Base-by-base conservation (phyloP, 1,140 invertebrate species). In the Drosophila bifasciata region DNA sequence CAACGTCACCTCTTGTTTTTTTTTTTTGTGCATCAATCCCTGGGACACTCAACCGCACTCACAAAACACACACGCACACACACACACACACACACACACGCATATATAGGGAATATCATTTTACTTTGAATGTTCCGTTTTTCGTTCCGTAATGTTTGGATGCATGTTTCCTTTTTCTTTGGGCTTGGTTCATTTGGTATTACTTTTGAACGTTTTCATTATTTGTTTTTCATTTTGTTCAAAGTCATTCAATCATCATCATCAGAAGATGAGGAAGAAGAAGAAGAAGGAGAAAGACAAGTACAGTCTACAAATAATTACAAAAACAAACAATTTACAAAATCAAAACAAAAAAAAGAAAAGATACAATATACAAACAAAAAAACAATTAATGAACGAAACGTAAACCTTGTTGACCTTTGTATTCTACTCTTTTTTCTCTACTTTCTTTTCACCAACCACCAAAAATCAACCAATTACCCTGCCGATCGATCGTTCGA, bases 351-450 rank as follows among this genome's bases (percentile, higher is more conserved):
- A 11, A 8, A 39, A 28, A 16, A 56, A 57, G 57, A 43, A 58
- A 83, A 53, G n/a, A n/a, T n/a, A n/a, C n/a, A n/a, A n/a, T n/a
- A n/a, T n/a, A n/a, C n/a, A 68, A 23, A 40, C 28, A 25, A 25
- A 5, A 25, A 25, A 25, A 25, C 23, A 25, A 13, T 13, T 1
- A 9, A 41, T 9, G 5, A 40, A 23, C 16, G 49, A 58, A 68
- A 43, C 13, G 21, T 58, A 83, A 69, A 76, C 57, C 79, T 63
- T 86, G 76, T 85, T 85, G 77, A 85, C 84, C 73, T 80, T 76
- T 80, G 77, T 89, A 69, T 78, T 90, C 69, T 80, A 74, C 76
- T 69, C 55, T 85, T 80, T 83, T 71, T 83, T 83, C 78, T 88
- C 76, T 89, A 76, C 79, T 86, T 76, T 83, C 73, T 79, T 67